These are phyloP conservation scores for Ectobius pallidus DNA, from an alignment of 2,888 invertebrate species.

Conservation along the genomic window DNA sequence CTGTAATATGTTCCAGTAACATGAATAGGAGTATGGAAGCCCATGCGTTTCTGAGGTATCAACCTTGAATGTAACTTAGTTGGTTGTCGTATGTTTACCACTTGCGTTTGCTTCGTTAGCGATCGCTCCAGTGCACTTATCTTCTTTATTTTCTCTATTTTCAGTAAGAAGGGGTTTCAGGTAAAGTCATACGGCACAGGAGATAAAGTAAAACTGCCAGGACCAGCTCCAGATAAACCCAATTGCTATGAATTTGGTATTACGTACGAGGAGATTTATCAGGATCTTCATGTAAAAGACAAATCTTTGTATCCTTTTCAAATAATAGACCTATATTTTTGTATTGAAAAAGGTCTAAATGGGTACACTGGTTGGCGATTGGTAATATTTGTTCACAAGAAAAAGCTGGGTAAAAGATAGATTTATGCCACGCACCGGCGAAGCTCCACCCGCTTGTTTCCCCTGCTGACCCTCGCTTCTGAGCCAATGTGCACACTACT, in stretches of 20 bases:
- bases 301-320: constrained; percentile 78
- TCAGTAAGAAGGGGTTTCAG: constrained; percentile 93
- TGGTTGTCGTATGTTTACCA: too few relatives aligned
- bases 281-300: constrained; percentile 89
- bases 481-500: too few relatives aligned
- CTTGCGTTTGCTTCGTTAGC: too few relatives aligned
- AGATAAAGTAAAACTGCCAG: constrained; percentile 96
- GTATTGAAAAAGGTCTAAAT: too few relatives aligned
- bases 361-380: too few relatives aligned
- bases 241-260: constrained; percentile 97
- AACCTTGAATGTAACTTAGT: too few relatives aligned
- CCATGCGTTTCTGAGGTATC: constrained; percentile 85
- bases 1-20: constrained; percentile 98
- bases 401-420: too few relatives aligned
- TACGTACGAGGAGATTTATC: constrained; percentile 95
- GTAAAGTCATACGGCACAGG: constrained; percentile 95
- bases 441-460: too few relatives aligned
- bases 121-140: neutral
- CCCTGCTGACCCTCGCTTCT: too few relatives aligned
- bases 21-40: constrained; percentile 99
- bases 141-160: constrained; percentile 44
- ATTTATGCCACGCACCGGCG: too few relatives aligned
- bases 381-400: too few relatives aligned
- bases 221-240: constrained; percentile 89
- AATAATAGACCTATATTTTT: too few relatives aligned